A percentile compares a stretch with the other conserved stretches of the same genome.
Conservation (phyloP, 2,113 vertebrate species). For the Peromyscus maniculatus region DNA sequence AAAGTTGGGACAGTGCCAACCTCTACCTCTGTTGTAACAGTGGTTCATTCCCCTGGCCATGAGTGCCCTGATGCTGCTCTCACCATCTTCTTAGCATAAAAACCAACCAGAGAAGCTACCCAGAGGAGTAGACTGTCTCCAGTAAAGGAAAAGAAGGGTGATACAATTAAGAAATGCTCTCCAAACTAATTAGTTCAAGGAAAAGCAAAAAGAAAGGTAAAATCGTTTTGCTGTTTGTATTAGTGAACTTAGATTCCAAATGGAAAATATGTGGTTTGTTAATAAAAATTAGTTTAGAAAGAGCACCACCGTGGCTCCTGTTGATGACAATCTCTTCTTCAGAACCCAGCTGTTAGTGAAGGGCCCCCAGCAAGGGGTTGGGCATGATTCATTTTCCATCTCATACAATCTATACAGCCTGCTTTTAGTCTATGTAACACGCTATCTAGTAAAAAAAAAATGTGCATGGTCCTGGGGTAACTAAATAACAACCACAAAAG, state of each 20-base stretch:
- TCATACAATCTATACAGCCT: conserved; percentile 57
- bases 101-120: conserved; percentile 59
- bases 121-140: conserved; percentile 74
- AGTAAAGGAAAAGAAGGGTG: conserved; percentile 70
- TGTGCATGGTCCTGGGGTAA: neutral
- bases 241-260: conserved; percentile 70
- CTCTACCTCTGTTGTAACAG: conserved; percentile 66
- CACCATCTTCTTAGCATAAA: conserved; percentile 73
- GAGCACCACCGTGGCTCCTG: neutral
- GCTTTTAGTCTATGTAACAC: conserved; percentile 52
- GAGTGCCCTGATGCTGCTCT: conserved; percentile 79
- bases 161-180: conserved; percentile 71
- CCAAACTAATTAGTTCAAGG: conserved; percentile 74
- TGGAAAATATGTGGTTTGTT: conserved; percentile 61
- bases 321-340: conserved; percentile 26
- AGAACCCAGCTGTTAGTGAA: conserved; percentile 42
- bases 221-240: conserved; percentile 69
- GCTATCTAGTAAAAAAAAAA: conserved; percentile 35
- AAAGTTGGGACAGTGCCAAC: conserved; percentile 66
- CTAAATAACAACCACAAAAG: conserved; percentile 45
- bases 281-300: conserved; percentile 74
- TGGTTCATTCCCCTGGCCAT: conserved; percentile 66
- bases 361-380: neutral
- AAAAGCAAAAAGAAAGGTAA: conserved; percentile 41
- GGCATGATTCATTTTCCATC: conserved; percentile 41